A percentile compares a stretch with the other conserved stretches of the same genome.
Evolutionary conservation across 2,797 vertebrate genomes (phyloP).

Genomic region (Alcedo atthis): DNA sequence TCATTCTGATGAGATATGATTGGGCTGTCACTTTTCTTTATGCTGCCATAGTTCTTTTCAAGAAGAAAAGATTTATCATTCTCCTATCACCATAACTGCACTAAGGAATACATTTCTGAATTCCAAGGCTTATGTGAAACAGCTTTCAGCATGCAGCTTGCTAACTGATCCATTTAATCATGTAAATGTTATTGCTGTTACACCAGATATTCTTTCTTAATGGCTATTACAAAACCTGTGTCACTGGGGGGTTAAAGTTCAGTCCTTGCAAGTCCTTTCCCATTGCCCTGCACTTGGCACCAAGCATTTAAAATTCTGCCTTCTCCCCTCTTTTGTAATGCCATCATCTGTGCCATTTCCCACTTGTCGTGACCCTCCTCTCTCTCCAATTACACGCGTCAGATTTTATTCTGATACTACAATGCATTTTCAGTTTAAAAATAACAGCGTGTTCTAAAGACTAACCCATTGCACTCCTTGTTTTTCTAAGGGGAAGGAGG

Average conservation of each 20-base stretch:
- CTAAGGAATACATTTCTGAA: background rate
- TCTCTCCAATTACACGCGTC: background rate
- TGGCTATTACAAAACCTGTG: background rate
- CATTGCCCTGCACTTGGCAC: background rate
- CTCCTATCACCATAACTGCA: background rate
- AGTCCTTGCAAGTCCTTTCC: background rate
- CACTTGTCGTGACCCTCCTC: background rate
- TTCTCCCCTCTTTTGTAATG: background rate
- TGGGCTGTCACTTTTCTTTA: background rate
- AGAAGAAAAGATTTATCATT: background rate
- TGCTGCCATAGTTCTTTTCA: background rate
- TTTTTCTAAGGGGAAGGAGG: conserved; percentile 69
- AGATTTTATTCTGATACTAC: background rate
- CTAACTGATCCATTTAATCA: background rate
- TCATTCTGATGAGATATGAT: background rate
- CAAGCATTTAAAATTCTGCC: background rate
- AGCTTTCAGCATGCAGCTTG: background rate
- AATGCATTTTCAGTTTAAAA: conserved; percentile 21
- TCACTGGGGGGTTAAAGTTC: background rate
- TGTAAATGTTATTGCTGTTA: background rate
- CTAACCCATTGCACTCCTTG: conserved; percentile 45
- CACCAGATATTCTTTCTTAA: background rate
- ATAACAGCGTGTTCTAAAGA: conserved; percentile 10
- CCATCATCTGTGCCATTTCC: background rate
- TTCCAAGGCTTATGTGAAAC: background rate